These are phyloP conservation scores for Megaustenia siamemsis DNA, from an alignment of 2,888 invertebrate genomes.

Conservation along the genomic window DNA sequence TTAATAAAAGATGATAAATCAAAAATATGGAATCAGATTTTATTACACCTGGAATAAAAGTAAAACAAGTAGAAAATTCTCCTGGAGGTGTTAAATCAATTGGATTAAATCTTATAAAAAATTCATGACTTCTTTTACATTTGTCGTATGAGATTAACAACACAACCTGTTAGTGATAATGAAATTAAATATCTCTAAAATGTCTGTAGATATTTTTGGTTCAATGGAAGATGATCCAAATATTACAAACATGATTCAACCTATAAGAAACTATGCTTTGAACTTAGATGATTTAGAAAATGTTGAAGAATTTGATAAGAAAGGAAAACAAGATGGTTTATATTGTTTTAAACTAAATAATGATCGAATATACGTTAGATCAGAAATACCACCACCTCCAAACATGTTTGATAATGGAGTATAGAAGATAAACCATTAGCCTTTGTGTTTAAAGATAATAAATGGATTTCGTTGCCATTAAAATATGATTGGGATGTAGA, in stretches of 20 bases:
- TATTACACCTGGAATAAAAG: background rate
- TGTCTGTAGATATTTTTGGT: slow-evolving; percentile 19
- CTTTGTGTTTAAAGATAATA: background rate
- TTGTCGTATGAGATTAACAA: slow-evolving; percentile 29
- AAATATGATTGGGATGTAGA: slow-evolving; percentile 5
- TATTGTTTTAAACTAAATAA: background rate
- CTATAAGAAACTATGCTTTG: background rate
- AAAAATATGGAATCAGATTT: slow-evolving; percentile 11
- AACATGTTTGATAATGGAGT: background rate
- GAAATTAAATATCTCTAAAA: slow-evolving; percentile 21
- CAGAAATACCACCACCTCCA: background rate
- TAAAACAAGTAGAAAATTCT: slow-evolving; percentile 6
- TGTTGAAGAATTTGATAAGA: slow-evolving; percentile 16
- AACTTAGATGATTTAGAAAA: slow-evolving; percentile 27
- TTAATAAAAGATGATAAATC: background rate
- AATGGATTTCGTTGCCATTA: background rate
- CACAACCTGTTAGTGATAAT: slow-evolving; percentile 12
- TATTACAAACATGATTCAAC: background rate
- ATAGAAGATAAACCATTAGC: background rate
- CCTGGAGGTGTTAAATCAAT: too few relatives aligned
- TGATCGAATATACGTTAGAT: background rate
- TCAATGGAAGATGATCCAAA: background rate
- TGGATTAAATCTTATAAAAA: background rate
- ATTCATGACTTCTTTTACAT: slow-evolving; percentile 16
- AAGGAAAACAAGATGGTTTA: slow-evolving; percentile 12